Conservation (phyloP, 2,888 invertebrate genomes). For the Gisinianus flammeolus region DNA sequence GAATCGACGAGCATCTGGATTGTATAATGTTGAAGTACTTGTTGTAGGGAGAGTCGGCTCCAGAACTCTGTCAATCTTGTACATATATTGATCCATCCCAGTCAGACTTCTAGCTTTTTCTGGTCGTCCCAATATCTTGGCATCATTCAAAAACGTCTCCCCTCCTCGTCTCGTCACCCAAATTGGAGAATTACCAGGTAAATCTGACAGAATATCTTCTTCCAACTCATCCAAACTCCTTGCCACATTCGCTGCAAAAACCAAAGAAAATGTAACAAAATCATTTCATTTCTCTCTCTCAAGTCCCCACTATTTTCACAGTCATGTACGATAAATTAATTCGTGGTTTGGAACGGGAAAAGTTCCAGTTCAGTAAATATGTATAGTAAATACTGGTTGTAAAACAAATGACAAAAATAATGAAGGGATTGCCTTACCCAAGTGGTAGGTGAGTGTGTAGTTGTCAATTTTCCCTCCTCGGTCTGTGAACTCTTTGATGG, state of each 20-base stretch:
- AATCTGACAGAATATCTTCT: slow-evolving; percentile 75
- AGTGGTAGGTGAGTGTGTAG: slow-evolving; percentile 56
- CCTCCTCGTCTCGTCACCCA: slow-evolving; percentile 76
- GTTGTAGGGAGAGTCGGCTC: slow-evolving; percentile 69
- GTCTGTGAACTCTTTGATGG: slow-evolving; percentile 75
- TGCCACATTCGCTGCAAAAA: slow-evolving; percentile 75
- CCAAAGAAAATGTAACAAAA: background rate
- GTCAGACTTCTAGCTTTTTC: slow-evolving; percentile 69
- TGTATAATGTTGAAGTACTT: slow-evolving; percentile 69
- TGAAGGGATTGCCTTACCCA: slow-evolving; percentile 52
- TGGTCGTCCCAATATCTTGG: slow-evolving; percentile 68
- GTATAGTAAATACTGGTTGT: too few species aligned
- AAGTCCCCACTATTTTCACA: too few species aligned
- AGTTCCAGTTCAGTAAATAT: too few species aligned
- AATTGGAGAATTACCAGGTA: slow-evolving; percentile 82
- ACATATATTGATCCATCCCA: slow-evolving; percentile 74
- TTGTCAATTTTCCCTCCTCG: slow-evolving; percentile 53
- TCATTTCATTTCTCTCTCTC: background rate
- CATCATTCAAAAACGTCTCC: slow-evolving; percentile 86
- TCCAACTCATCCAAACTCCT: slow-evolving; percentile 67
- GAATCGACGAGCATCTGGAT: slow-evolving; percentile 79
- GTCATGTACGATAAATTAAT: too few species aligned
- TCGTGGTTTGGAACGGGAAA: too few species aligned
- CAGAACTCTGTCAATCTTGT: slow-evolving; percentile 85
- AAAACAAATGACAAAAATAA: too few species aligned